Evolutionary conservation across 1,140 invertebrate genomes (phyloP), one percentile per base, ranked within the genome.

Genomic region (Hylaeus anthracinus): DNA sequence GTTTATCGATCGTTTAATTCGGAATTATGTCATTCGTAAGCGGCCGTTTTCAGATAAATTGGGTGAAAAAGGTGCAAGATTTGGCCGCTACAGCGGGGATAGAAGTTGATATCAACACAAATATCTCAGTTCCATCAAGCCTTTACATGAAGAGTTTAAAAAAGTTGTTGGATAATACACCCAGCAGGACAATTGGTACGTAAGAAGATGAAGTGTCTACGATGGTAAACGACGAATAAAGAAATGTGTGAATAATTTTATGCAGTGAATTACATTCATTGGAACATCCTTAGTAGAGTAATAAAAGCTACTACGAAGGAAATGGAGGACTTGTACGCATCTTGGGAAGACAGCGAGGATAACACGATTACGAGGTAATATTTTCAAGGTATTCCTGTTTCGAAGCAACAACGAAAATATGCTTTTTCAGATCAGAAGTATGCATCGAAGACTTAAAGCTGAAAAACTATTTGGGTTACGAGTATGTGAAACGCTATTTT

Each of bases 201-300:
- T 9, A 37, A 5, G 0, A 26, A 51, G n/a, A 26, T 0, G 6
- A 8, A 64, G 9, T 2, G 1, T 26, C 0, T 8, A 5, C 15
- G 26, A 39, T 10, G n/a, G 45, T 5, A 3, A 48, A 12, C 43
- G 14, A 5, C 26, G n/a, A 8, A 71, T n/a, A 45, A 14, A 70
- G 0, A 0, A 2, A 14, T 14, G 55, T 26, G 43, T 41, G 1
- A 3, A 41, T 37, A 37, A 66, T 58, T 70, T 64, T 15, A 61
- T 41, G 41, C 58, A 89, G 88, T 86, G 3, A 89, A 89, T 60
- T 89, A 88, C 51, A 65, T 88, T 53, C 88, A 89, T 26, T 89
- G 88, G 88, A 69, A 81, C 15, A 86, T 88, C 9, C 12, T 88
- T 2, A 86, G 77, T 37, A 73, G 39, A 48, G 56, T 79, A 45